Evolutionary conservation across 2,888 invertebrate genomes (phyloP).

Genomic region (Sepioteuthis lessoniana): DNA sequence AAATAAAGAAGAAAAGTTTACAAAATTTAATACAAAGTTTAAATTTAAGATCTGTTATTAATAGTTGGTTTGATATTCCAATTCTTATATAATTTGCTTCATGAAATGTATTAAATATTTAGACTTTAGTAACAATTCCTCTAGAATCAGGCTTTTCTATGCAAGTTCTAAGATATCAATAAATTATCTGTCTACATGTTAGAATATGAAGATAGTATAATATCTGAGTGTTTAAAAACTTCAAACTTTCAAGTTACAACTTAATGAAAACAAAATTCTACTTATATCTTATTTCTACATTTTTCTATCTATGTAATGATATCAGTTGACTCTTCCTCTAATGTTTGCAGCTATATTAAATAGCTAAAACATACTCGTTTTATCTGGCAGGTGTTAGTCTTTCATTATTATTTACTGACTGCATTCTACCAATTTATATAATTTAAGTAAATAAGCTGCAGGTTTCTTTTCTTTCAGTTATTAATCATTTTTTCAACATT

Average conservation of each 20-base stretch:
- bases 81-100: not conserved
- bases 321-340: not conserved
- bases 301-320: not conserved
- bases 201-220: not conserved
- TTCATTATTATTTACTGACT: not conserved
- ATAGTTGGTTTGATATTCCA: not conserved
- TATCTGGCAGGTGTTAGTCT: not conserved
- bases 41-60: slow-evolving; percentile 33
- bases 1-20: not conserved
- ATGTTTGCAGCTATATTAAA: not conserved
- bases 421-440: not conserved
- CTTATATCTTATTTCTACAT: not conserved
- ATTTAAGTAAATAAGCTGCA: not conserved
- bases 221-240: not conserved
- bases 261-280: not conserved
- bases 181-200: not conserved
- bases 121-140: too few species aligned
- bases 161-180: too few species aligned
- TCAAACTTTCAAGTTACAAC: not conserved
- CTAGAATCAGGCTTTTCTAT: too few species aligned
- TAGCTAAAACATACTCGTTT: not conserved
- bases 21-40: not conserved
- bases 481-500: not conserved
- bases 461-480: not conserved
- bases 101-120: not conserved